Evolutionary conservation across 2,797 vertebrate species (phyloP), one percentile per base, ranked within the genome.

Genomic region (Phyllotis vaccarum): DNA sequence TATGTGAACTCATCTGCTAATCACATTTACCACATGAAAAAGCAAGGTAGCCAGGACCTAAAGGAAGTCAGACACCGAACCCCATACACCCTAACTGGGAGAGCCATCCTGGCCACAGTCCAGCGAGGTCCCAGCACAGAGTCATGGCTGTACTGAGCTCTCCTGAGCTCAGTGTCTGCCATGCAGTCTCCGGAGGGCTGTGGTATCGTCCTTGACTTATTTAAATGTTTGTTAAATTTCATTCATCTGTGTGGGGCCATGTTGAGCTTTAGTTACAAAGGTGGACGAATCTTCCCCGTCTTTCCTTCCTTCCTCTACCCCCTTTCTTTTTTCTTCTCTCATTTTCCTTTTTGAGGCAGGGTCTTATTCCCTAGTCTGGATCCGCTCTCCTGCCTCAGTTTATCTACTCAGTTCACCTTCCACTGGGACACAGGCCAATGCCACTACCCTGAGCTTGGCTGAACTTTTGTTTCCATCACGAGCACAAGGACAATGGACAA

Each of bases 181-280:
- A 79, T 62, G 74, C 24, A 83, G 2, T 12, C 58, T 89, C 72
- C 17, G 21, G 29, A 52, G 93, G 79, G 22, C 54, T 43, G 21
- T 54, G 52, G 16, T 24, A 11, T n/a, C 70, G 62, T 74, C 64
- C 56, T 91, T 85, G 62, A 94, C 52, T 92, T 64, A 43, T 31
- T 78, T 86, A 74, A 5, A 37, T 75, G 79, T 90, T 93, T 24
- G 17, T 49, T 40, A 62, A 66, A 70, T 97, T 95, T 74, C 27
- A 43, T n/a, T 91, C 62, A 86, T 81, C 37, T 37, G 29, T 60
- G 19, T 54, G 17, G 24, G 43, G 85, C 78, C 40, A 5, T 64
- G 64, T 68, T 52, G 31, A 76, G 40, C 90, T 96, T 83, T 92
- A 68, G 83, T 76, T 74, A 27, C 37, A 87, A 81, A 96, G 54